These are phyloP conservation scores for Microcebus jonahi DNA, from an alignment of 2,113 vertebrate genomes.

Conservation along the genomic window DNA sequence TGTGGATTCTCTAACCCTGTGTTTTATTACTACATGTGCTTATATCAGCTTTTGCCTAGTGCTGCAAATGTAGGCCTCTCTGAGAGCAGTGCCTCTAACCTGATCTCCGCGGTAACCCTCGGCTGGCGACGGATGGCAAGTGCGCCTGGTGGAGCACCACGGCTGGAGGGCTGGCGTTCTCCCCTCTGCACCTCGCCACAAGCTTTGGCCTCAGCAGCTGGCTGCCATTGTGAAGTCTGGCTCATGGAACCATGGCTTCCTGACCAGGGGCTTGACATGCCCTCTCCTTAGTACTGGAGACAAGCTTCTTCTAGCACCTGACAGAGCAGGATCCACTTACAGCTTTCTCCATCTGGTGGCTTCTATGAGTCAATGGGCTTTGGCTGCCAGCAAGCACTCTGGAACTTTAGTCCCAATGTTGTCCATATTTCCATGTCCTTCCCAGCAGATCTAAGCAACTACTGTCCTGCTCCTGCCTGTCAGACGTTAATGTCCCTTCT, in stretches of 20 bases:
- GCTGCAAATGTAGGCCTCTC: neutral
- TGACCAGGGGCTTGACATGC: accelerated
- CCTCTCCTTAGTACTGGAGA: neutral
- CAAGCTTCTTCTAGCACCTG: neutral
- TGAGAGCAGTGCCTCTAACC: neutral
- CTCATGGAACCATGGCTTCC: neutral
- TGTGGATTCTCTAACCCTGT: neutral
- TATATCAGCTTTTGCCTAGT: neutral
- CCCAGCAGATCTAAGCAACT: neutral
- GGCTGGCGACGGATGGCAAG: neutral
- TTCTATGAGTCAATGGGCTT: neutral
- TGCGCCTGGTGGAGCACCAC: neutral
- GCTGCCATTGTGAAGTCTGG: neutral
- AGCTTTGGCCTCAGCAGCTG: neutral
- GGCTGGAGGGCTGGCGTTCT: neutral
- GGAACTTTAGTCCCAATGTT: neutral
- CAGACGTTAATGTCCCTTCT: neutral
- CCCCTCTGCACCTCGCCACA: neutral
- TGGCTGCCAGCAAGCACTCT: neutral
- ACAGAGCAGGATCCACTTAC: neutral
- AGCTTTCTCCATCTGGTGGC: neutral
- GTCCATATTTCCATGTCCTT: conserved; percentile 21
- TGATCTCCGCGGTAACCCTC: neutral
- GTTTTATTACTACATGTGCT: neutral
- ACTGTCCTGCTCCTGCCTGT: neutral